Conservation (phyloP, 2,113 vertebrate genomes). For the Malurus elegans region DNA sequence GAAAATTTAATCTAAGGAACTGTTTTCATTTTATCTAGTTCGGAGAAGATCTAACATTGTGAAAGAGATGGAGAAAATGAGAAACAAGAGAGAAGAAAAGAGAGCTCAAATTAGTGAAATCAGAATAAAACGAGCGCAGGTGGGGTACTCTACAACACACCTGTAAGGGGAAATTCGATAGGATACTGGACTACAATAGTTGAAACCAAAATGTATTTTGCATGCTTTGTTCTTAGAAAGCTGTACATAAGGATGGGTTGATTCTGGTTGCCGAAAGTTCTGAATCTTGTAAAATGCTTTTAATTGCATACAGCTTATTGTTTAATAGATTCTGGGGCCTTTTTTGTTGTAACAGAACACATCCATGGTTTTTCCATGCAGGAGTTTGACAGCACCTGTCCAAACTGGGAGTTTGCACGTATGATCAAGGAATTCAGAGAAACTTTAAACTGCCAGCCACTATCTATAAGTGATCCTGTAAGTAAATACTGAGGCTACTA, state of each 20-base stretch:
- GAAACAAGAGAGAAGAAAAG: slow-evolving; percentile 83
- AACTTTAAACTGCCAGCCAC: slow-evolving; percentile 80
- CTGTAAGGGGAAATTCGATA: neutral
- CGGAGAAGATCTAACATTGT: slow-evolving; percentile 80
- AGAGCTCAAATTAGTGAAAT: slow-evolving; percentile 77
- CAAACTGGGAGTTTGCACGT: slow-evolving; percentile 91
- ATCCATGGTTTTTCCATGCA: slow-evolving; percentile 34
- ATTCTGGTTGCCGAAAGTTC: neutral
- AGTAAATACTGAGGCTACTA: slow-evolving; percentile 45
- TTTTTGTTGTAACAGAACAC: neutral
- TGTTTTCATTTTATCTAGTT: slow-evolving; percentile 61
- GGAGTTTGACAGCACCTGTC: slow-evolving; percentile 82
- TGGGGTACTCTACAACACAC: slow-evolving; percentile 38
- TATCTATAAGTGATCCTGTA: slow-evolving; percentile 80
- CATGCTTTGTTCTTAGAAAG: neutral
- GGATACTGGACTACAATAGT: neutral
- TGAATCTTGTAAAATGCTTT: neutral
- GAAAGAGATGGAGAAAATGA: slow-evolving; percentile 81
- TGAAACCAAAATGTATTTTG: neutral
- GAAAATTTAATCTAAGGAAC: neutral
- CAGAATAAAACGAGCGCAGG: slow-evolving; percentile 85
- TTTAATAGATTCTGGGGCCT: neutral
- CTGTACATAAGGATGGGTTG: neutral
- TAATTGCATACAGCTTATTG: neutral
- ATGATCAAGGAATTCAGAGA: slow-evolving; percentile 92